These are phyloP conservation scores for Cephus cinctus DNA, from an alignment of 1,140 invertebrate species.

Conservation along the genomic window DNA sequence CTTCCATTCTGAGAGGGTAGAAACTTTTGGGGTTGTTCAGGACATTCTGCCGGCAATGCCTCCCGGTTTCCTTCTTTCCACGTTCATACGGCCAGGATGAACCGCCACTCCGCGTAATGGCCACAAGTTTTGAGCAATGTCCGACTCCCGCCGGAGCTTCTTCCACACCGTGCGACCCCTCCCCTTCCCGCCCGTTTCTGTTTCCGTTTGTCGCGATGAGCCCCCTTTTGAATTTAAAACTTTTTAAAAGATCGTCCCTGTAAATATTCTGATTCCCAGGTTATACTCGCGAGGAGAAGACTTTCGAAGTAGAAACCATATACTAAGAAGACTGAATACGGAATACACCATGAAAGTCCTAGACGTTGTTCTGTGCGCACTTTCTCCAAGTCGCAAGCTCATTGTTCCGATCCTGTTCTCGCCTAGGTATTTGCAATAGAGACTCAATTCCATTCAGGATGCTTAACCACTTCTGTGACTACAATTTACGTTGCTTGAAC, in stretches of 20 bases:
- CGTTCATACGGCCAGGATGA: conserved; percentile 10
- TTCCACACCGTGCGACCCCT: conserved; percentile 9
- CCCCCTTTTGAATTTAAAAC: conserved; percentile 17
- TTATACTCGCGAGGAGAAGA: too few species aligned
- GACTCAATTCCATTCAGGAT: too few species aligned
- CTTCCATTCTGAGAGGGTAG: conserved; percentile 12
- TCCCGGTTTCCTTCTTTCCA: conserved; percentile 7
- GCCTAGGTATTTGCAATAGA: too few species aligned
- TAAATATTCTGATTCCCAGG: neutral
- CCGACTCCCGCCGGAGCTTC: conserved; percentile 21
- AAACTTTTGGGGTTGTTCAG: conserved; percentile 13
- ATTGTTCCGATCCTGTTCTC: too few species aligned
- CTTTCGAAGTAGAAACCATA: too few species aligned
- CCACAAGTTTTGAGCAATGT: conserved; percentile 43
- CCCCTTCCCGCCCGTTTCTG: conserved; percentile 3
- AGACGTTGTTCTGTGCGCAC: too few species aligned
- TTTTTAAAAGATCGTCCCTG: conserved; percentile 28
- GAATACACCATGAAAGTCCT: too few species aligned
- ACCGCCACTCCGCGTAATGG: conserved; percentile 28
- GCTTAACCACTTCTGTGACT: too few species aligned
- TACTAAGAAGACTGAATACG: too few species aligned
- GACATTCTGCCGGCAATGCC: neutral
- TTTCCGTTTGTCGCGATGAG: conserved; percentile 7
- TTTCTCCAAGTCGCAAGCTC: too few species aligned
- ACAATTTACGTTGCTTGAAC: too few species aligned